phyloP scores from a whole-genome alignment of 2,888 invertebrate genomes.

The Aleiodes leptofemur region DNA sequence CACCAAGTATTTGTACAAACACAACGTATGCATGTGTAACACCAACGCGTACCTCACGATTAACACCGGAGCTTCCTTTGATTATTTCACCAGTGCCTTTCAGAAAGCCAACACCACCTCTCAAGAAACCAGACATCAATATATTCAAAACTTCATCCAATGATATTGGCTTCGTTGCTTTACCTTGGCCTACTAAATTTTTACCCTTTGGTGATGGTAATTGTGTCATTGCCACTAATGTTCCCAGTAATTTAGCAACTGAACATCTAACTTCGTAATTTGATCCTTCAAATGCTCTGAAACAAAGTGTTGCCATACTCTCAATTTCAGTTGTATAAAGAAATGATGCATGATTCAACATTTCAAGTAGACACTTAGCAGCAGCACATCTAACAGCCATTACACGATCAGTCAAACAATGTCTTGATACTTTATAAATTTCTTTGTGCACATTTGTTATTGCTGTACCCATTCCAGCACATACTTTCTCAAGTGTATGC shows the following conservation, averaged over 20 bases:
- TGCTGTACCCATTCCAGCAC: slow-evolving; percentile 96
- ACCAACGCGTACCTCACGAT: slow-evolving; percentile 96
- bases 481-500: slow-evolving; percentile 95
- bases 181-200: slow-evolving; percentile 78
- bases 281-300: slow-evolving; percentile 93
- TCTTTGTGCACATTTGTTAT: slow-evolving; percentile 91
- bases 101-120: slow-evolving; percentile 95
- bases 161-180: slow-evolving; percentile 83
- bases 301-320: slow-evolving; percentile 92
- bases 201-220: slow-evolving; percentile 78
- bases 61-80: slow-evolving; percentile 94
- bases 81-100: slow-evolving; percentile 97
- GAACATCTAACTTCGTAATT: slow-evolving; percentile 95
- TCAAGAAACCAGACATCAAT: slow-evolving; percentile 93
- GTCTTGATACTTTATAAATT: slow-evolving; percentile 92
- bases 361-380: slow-evolving; percentile 90
- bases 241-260: slow-evolving; percentile 93
- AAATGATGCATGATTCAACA: slow-evolving; percentile 91
- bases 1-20: slow-evolving; percentile 95
- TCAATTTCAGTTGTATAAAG: slow-evolving; percentile 93
- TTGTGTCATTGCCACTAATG: slow-evolving; percentile 90
- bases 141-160: slow-evolving; percentile 94
- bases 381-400: slow-evolving; percentile 96
- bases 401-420: slow-evolving; percentile 92
- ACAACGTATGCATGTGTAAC: slow-evolving; percentile 98